A percentile compares a stretch with the other conserved stretches of the same genome.
Evolutionary conservation across 2,797 vertebrate genomes (phyloP).

Genomic region (Rhinella marina): DNA sequence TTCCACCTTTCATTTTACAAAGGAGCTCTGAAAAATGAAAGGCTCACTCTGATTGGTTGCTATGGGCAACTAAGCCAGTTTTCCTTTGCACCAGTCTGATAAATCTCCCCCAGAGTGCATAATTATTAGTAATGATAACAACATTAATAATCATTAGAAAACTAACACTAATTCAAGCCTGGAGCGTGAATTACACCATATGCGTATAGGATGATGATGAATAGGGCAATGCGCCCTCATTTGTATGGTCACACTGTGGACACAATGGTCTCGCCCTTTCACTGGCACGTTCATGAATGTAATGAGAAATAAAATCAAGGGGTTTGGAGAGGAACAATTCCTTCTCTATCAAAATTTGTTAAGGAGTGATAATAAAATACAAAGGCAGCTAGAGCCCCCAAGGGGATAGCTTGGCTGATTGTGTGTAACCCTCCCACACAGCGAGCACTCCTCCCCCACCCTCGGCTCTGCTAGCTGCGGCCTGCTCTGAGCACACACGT

Average conservation of each 20-base stretch:
- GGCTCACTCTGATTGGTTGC: too few relatives aligned
- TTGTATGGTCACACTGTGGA: neutral
- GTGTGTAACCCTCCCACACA: conserved; percentile 43
- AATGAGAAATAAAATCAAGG: conserved; percentile 30
- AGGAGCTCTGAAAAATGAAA: too few relatives aligned
- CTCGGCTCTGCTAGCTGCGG: neutral
- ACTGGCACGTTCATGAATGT: conserved; percentile 32
- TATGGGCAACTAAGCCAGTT: too few relatives aligned
- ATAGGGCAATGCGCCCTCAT: neutral
- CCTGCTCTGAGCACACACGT: neutral
- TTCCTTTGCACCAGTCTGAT: too few relatives aligned
- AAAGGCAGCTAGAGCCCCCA: conserved; percentile 50
- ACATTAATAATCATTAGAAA: neutral
- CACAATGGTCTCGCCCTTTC: conserved; percentile 47
- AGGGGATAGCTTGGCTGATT: conserved; percentile 50
- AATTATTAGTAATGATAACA: neutral
- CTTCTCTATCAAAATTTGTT: conserved; percentile 28
- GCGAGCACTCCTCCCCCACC: conserved; percentile 31
- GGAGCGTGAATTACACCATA: neutral
- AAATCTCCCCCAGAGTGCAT: neutral
- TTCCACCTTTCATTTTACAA: too few relatives aligned
- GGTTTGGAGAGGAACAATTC: conserved; percentile 53
- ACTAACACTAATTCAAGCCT: neutral
- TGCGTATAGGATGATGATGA: neutral
- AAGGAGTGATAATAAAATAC: conserved; percentile 34